These are phyloP conservation scores for Harpalus rubripes DNA, from an alignment of 2,888 invertebrate species.

Conservation along the genomic window DNA sequence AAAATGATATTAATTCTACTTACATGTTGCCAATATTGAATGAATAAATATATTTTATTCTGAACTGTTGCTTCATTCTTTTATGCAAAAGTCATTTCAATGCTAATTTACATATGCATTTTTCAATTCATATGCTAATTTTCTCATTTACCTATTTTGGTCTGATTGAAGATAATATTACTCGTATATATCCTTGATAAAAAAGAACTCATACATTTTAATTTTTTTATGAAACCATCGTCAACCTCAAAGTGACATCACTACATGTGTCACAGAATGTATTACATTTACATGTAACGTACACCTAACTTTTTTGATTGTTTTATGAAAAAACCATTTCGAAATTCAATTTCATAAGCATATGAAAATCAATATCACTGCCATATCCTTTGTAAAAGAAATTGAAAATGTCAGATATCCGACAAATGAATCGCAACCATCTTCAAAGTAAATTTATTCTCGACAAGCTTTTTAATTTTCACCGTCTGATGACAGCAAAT, in stretches of 20 bases:
- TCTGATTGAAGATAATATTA: neutral
- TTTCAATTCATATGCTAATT: conserved; percentile 31
- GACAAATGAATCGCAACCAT: conserved; percentile 40
- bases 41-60: neutral
- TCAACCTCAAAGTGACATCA: no score
- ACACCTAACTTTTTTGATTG: no score
- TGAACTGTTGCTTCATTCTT: neutral
- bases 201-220: neutral
- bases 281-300: no score
- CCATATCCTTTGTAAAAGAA: conserved; percentile 34
- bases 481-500: conserved; percentile 18
- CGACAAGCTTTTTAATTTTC: conserved; percentile 49
- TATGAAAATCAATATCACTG: conserved; percentile 42
- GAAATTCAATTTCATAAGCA: conserved; percentile 40
- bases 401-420: conserved; percentile 43
- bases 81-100: conserved; percentile 36
- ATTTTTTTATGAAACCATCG: no score
- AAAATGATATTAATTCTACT: no score
- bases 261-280: no score
- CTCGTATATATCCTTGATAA: neutral
- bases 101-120: conserved; percentile 26
- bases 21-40: no score
- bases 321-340: neutral
- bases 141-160: conserved; percentile 12
- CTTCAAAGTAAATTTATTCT: conserved; percentile 28